Evolutionary conservation across 2,888 invertebrate species (phyloP).

Genomic region (Alsophila aescularia): DNA sequence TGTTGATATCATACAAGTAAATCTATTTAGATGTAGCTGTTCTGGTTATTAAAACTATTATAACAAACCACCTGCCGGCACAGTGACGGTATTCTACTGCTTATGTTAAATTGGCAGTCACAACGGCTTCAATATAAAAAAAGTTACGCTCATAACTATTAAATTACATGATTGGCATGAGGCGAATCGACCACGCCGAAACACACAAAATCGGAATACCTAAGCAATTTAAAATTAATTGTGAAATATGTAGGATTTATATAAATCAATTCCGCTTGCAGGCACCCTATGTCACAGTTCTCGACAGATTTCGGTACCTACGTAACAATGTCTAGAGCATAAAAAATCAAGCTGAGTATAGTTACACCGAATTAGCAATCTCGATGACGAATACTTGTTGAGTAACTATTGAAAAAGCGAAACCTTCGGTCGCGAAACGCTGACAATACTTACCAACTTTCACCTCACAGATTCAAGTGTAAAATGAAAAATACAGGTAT

Average conservation of each 20-base stretch:
- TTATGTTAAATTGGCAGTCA: neutral
- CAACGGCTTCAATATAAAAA: slow-evolving; percentile 10
- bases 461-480: slow-evolving; percentile 66
- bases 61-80: slow-evolving; percentile 8
- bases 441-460: slow-evolving; percentile 73
- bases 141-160: slow-evolving; percentile 17
- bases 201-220: slow-evolving; percentile 23
- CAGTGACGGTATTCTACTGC: slow-evolving; percentile 2
- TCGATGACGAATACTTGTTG: slow-evolving; percentile 76
- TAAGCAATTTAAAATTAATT: slow-evolving; percentile 30
- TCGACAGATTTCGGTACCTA: slow-evolving; percentile 14
- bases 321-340: slow-evolving; percentile 1
- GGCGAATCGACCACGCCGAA: slow-evolving; percentile 22
- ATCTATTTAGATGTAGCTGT: neutral
- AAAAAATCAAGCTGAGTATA: slow-evolving; percentile 20
- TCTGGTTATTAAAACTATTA: neutral
- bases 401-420: slow-evolving; percentile 80
- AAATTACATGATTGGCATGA: slow-evolving; percentile 25
- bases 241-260: slow-evolving; percentile 24
- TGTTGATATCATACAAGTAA: neutral
- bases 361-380: slow-evolving; percentile 42
- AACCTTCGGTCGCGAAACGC: slow-evolving; percentile 73
- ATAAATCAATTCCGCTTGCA: slow-evolving; percentile 23
- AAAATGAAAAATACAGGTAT: slow-evolving; percentile 45
- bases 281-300: slow-evolving; percentile 9